phyloP scores from a whole-genome alignment of 37 sponge, comb jelly and placozoan genomes.

The Bolinopsis microptera region DNA sequence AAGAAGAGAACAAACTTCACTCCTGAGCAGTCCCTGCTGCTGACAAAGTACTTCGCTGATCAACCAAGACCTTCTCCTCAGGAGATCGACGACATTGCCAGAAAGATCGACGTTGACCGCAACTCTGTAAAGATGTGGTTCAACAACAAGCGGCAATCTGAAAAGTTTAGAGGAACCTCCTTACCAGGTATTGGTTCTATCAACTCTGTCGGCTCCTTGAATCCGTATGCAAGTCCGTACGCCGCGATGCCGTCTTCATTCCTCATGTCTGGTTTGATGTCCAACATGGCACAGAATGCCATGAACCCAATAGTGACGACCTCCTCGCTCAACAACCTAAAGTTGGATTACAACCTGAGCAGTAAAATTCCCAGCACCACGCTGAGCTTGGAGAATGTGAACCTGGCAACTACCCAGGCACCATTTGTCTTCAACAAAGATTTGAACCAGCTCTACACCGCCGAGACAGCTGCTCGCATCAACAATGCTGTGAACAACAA shows the following conservation, averaged over 20 bases:
- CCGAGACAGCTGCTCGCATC: slow-evolving; percentile 40
- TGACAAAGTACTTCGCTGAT: slow-evolving; percentile 61
- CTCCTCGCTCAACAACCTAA: slow-evolving; percentile 65
- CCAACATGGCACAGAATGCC: neutral
- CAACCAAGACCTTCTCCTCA: slow-evolving; percentile 32
- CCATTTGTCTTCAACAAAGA: slow-evolving; percentile 63
- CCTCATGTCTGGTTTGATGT: slow-evolving; percentile 10
- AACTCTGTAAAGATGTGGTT: slow-evolving; percentile 60
- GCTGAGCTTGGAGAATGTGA: slow-evolving; percentile 44
- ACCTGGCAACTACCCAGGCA: slow-evolving; percentile 47
- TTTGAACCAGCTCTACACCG: slow-evolving; percentile 46
- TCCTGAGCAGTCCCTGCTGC: slow-evolving; percentile 61
- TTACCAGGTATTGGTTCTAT: slow-evolving; percentile 37
- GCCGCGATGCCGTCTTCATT: slow-evolving; percentile 10
- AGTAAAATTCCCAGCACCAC: slow-evolving; percentile 53
- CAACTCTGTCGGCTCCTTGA: slow-evolving; percentile 41
- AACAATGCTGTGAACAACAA: slow-evolving; percentile 41
- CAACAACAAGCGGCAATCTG: slow-evolving; percentile 56
- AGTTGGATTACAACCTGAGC: slow-evolving; percentile 55
- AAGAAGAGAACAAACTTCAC: slow-evolving; percentile 66
- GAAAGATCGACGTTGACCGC: slow-evolving; percentile 58
- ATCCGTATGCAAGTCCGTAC: slow-evolving; percentile 49
- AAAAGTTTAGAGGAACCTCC: slow-evolving; percentile 24
- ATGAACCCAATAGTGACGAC: slow-evolving; percentile 56
- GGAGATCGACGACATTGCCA: slow-evolving; percentile 59